Conservation (phyloP, 2,888 invertebrate species). For the Polydrusus pterygomalis region DNA sequence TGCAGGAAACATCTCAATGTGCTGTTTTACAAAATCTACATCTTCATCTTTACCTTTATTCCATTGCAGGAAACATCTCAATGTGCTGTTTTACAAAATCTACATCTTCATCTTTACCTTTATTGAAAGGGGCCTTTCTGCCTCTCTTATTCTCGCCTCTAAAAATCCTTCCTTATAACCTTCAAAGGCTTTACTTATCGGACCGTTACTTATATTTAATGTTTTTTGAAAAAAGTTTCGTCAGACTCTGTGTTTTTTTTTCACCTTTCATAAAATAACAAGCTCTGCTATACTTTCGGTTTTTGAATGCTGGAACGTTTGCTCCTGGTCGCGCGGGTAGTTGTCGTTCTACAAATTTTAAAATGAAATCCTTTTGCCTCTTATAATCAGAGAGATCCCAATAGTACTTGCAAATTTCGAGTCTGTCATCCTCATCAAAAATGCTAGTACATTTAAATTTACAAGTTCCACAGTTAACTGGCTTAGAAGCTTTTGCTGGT, state of each 20-base stretch:
- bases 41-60: too few relatives aligned
- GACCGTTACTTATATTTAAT: background rate
- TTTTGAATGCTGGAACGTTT: too few relatives aligned
- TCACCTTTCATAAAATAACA: background rate
- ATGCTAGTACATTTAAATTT: too few relatives aligned
- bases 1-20: constrained; percentile 39
- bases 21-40: constrained; percentile 23
- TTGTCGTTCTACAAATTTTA: too few relatives aligned
- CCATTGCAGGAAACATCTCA: constrained; percentile 36
- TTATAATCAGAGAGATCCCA: too few relatives aligned
- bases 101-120: constrained; percentile 12
- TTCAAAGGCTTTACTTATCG: background rate
- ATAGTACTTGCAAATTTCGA: too few relatives aligned
- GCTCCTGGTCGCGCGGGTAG: too few relatives aligned
- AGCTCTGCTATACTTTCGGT: too few relatives aligned
- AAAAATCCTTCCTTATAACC: background rate
- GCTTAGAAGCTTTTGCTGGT: too few relatives aligned
- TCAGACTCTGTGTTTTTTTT: background rate
- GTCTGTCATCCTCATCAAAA: too few relatives aligned
- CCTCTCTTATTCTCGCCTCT: background rate
- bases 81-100: constrained; percentile 34
- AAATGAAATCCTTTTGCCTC: too few relatives aligned
- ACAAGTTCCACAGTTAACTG: too few relatives aligned
- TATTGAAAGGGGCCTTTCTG: constrained; percentile 24
- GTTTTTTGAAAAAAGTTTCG: background rate